A percentile compares a stretch with the other conserved stretches of the same genome.
Conservation (phyloP, 2,113 vertebrate genomes). For the Aptenodytes forsteri region DNA sequence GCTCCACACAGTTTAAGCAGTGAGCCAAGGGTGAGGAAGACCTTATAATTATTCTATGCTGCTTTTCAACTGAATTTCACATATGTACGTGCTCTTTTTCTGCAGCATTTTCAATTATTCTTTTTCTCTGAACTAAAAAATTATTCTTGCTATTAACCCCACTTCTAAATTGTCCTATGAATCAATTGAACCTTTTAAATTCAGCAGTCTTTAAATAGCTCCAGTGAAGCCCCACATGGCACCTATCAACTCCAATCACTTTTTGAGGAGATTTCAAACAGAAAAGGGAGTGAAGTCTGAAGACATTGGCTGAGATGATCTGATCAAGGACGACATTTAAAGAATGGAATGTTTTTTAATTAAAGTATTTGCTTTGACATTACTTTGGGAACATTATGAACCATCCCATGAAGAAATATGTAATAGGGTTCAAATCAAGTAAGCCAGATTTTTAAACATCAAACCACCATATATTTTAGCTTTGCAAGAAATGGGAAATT, state of each 20-base stretch:
- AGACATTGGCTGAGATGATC: neutral
- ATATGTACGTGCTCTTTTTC: neutral
- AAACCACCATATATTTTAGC: neutral
- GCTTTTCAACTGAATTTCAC: neutral
- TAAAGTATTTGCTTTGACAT: neutral
- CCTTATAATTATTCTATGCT: neutral
- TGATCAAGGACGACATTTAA: neutral
- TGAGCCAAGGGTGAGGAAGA: constrained; percentile 22
- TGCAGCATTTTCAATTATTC: neutral
- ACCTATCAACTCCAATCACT: neutral
- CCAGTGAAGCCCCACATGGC: neutral
- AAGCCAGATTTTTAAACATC: neutral
- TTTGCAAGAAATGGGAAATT: neutral
- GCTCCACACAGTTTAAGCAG: neutral
- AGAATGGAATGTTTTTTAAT: neutral
- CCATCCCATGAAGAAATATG: neutral
- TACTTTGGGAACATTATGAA: neutral
- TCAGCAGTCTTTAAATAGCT: constrained; percentile 6
- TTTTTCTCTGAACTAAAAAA: neutral
- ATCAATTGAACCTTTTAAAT: neutral
- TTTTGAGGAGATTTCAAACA: neutral
- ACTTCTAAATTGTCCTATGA: neutral
- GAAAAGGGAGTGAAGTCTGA: neutral
- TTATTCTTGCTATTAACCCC: neutral
- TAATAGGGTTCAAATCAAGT: neutral